Base-by-base conservation (phyloP, 1,140 invertebrate genomes). In the Sesamia nonagrioides region DNA sequence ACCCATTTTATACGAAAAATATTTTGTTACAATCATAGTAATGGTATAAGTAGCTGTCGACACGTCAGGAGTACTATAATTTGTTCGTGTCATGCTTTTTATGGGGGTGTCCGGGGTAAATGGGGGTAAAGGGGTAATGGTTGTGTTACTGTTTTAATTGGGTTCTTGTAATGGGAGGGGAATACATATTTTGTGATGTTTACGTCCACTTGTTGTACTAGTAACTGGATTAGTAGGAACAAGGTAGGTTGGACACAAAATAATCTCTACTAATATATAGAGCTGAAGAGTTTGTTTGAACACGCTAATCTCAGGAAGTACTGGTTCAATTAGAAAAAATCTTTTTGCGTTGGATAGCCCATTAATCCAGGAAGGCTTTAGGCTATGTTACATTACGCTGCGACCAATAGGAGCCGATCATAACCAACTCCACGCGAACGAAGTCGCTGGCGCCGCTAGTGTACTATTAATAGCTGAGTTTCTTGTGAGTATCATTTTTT, bases 51-150 rank as follows among this genome's bases (percentile, higher is more conserved):
- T 76, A 42, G 74, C 27, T 58, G 72, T 74, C 40, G 56, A 45
- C 72, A 74, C 72, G 52, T 74, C 45, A 71, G 27, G 54, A 21
- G 52, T 13, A 71, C 69, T 27, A 21, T 74, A 45, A 61, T 74
- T 74, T 74, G 56, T 74, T 48, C 27, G 33, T 37, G 60, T 37
- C 60, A 37, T 61, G 60, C 13, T 61, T 61, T 61, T 61, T 61
- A 61, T 61, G 60, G 60, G 27, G 60, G 60, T 61, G n/a, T 37
- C 37, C 8, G 7, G 33, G 58, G 27, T 33, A 15, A 60, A 60
- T 35, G 33, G 27, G 56, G 56, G 56, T 58, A 11, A 58, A 15
- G 27, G 58, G 60, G 33, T 37, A 37, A 61, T 13, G 27, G 60
- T 7, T 13, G 60, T 56, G 54, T 56, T 61, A n/a, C 5, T 17